Conservation (phyloP, 2,888 invertebrate species). For the Brachycybe producta region DNA sequence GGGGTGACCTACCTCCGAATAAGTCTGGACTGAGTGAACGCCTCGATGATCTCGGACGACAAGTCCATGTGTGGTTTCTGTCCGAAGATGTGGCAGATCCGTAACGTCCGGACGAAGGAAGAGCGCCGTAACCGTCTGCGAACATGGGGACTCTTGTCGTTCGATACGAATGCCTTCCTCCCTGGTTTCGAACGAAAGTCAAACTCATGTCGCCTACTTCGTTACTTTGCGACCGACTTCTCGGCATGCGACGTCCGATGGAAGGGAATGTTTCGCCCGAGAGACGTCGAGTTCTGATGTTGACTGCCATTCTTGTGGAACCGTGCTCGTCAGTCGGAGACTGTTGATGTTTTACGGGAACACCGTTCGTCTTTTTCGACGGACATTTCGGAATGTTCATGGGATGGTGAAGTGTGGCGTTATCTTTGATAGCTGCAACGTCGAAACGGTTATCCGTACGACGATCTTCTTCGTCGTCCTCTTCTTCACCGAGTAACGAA, state of each 20-base stretch:
- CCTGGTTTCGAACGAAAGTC: too few relatives aligned
- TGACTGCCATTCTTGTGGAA: too few relatives aligned
- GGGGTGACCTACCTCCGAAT: neutral
- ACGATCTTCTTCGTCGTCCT: too few relatives aligned
- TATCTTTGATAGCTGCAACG: too few relatives aligned
- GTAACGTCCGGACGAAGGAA: too few relatives aligned
- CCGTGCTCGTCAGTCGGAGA: neutral
- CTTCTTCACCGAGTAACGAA: too few relatives aligned
- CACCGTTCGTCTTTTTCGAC: neutral
- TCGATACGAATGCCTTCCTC: slow-evolving; percentile 47
- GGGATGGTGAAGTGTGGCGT: too few relatives aligned
- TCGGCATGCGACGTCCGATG: neutral
- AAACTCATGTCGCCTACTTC: neutral
- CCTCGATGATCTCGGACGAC: neutral
- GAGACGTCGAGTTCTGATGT: neutral
- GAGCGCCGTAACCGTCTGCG: too few relatives aligned
- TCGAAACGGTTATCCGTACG: too few relatives aligned
- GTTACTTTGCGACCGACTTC: neutral
- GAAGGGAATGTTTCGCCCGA: neutral
- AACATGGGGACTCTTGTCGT: neutral
- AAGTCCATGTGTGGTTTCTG: neutral
- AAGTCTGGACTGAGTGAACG: neutral
- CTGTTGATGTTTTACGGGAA: neutral
- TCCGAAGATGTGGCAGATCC: too few relatives aligned
- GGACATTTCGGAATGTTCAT: too few relatives aligned